phyloP scores from a whole-genome alignment of 2,113 vertebrate genomes.

The Mustelus asterias region DNA sequence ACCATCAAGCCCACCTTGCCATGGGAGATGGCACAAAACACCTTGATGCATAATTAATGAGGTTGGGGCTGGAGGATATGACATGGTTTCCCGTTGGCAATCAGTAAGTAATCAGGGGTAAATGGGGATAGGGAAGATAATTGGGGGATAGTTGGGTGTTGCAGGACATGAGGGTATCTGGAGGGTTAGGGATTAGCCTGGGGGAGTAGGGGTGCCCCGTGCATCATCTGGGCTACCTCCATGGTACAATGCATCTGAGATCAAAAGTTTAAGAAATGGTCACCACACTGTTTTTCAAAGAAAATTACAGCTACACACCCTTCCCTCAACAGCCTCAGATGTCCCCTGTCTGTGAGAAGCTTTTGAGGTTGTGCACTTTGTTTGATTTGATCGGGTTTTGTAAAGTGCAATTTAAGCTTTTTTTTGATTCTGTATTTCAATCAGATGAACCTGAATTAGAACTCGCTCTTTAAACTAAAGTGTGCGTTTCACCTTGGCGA shows the following conservation, averaged over 20 bases:
- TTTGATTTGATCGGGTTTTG: neutral
- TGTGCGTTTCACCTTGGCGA: neutral
- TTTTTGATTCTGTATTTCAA: neutral
- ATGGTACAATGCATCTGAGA: neutral
- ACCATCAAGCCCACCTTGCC: too few species aligned
- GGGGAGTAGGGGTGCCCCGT: too few species aligned
- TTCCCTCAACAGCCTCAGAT: neutral
- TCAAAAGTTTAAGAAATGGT: neutral
- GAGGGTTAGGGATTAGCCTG: too few species aligned
- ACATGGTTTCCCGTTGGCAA: too few species aligned
- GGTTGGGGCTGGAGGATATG: too few species aligned
- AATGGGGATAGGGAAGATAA: too few species aligned
- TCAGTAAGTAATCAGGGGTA: too few species aligned
- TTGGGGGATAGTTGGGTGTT: too few species aligned
- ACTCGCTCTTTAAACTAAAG: neutral
- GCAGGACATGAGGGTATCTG: too few species aligned
- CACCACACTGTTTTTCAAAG: neutral
- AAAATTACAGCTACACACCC: neutral
- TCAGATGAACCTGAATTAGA: neutral
- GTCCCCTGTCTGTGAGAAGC: neutral
- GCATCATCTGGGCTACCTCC: neutral
- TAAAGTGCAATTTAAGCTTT: neutral
- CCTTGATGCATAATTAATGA: too few species aligned
- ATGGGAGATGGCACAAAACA: too few species aligned
- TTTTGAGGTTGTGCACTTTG: neutral